These are phyloP conservation scores for Centruroides sculpturatus DNA, from an alignment of 1,140 invertebrate genomes.

Conservation along the genomic window DNA sequence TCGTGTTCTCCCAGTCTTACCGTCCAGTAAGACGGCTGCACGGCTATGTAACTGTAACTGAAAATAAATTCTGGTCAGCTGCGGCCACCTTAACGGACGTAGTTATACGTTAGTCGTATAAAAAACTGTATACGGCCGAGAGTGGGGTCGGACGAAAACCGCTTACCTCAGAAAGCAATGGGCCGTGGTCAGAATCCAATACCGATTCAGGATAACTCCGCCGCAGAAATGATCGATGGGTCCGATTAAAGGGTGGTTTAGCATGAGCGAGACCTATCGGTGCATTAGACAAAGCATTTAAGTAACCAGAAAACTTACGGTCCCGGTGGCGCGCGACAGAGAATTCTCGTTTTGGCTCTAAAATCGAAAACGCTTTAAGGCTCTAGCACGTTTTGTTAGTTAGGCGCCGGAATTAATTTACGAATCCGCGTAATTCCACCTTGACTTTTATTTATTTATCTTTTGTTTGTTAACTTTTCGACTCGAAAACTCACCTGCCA, in stretches of 20 bases:
- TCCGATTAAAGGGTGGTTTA: not conserved
- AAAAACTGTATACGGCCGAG: not conserved
- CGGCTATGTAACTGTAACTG: no score
- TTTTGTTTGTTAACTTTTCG: no score
- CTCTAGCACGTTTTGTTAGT: not conserved
- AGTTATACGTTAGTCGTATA: not conserved
- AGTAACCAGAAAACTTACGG: no score
- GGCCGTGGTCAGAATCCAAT: slow-evolving; percentile 68
- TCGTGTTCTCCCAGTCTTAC: slow-evolving; percentile 6
- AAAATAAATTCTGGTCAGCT: no score
- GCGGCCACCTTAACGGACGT: not conserved
- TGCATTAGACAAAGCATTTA: no score
- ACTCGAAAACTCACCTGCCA: slow-evolving; percentile 38
- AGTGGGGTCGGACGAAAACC: no score
- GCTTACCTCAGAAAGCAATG: slow-evolving; percentile 42
- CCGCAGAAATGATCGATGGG: slow-evolving; percentile 41
- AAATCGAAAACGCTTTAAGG: no score
- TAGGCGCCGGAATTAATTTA: not conserved
- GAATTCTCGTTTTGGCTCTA: no score
- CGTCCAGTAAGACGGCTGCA: not conserved
- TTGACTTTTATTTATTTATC: not conserved
- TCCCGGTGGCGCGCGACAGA: no score
- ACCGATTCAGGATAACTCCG: slow-evolving; percentile 53
- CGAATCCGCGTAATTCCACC: not conserved
- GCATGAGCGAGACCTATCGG: not conserved